These are phyloP conservation scores for Alosa alosa DNA, from an alignment of 2,113 vertebrate genomes.

Conservation along the genomic window DNA sequence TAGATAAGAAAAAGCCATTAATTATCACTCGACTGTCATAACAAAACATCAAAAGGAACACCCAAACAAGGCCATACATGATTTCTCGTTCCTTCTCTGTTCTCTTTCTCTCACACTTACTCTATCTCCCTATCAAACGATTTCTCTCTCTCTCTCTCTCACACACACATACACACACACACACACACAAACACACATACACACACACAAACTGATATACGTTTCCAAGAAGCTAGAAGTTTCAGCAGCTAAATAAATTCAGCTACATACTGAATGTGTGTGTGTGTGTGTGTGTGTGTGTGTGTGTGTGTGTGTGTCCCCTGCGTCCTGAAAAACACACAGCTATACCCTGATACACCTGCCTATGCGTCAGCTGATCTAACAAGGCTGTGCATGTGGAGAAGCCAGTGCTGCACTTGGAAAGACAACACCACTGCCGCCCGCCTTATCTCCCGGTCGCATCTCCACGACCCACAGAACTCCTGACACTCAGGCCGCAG, in stretches of 20 bases:
- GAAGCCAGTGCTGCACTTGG: constrained; percentile 33
- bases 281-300: too few relatives aligned
- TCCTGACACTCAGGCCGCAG: neutral
- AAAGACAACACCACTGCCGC: constrained; percentile 53
- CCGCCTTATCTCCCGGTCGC: constrained; percentile 37
- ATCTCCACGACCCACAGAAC: constrained; percentile 25
- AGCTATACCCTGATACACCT: neutral
- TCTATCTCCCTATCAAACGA: neutral
- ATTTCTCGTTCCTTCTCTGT: neutral
- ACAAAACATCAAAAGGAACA: neutral
- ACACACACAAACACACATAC: constrained; percentile 15
- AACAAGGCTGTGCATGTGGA: constrained; percentile 39
- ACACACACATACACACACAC: neutral
- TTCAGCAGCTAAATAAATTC: neutral
- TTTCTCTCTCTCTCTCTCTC: neutral
- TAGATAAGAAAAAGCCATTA: constrained; percentile 24
- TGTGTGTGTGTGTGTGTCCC: neutral
- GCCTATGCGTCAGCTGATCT: constrained; percentile 54
- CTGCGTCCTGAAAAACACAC: neutral
- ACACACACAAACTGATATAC: neutral
- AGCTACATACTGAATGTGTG: neutral
- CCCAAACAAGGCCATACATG: too few relatives aligned
- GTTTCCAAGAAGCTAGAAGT: too few relatives aligned
- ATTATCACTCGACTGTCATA: constrained; percentile 29
- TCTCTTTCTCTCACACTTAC: neutral